These are phyloP conservation scores for Anhinga rufa DNA, from an alignment of 2,113 vertebrate genomes.

Conservation along the genomic window DNA sequence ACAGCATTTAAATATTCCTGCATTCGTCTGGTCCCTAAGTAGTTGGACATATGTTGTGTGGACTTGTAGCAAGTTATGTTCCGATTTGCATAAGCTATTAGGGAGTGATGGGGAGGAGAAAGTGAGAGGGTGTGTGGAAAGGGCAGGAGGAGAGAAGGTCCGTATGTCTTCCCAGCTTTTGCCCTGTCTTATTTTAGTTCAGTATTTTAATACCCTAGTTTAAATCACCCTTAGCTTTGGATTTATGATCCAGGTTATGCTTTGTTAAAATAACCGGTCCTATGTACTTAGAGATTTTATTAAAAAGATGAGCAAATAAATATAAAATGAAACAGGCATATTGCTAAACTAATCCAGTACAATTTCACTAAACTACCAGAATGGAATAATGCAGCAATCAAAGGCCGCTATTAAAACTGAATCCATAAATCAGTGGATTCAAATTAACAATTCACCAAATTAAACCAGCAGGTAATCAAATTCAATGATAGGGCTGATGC, in stretches of 20 bases:
- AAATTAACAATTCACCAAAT: neutral
- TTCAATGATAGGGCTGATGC: neutral
- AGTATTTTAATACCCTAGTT: neutral
- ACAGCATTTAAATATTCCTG: neutral
- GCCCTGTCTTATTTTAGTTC: neutral
- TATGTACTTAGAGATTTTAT: neutral
- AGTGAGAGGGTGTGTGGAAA: neutral
- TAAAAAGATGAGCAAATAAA: neutral
- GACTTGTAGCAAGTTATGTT: neutral
- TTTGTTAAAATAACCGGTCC: neutral
- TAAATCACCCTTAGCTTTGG: neutral
- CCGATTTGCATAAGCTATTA: neutral
- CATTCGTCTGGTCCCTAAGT: neutral
- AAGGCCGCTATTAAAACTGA: neutral
- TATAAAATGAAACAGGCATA: neutral
- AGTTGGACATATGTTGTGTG: neutral
- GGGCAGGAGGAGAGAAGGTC: neutral
- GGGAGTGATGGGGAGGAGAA: neutral
- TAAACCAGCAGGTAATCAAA: conserved; percentile 1
- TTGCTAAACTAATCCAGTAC: neutral
- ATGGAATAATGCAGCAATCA: neutral
- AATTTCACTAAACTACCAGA: neutral
- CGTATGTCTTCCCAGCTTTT: neutral
- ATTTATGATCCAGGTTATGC: neutral
- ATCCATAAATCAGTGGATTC: neutral